Percentiles rank a stretch among this genome's conserved stretches.
Evolutionary conservation across 1,140 invertebrate species (phyloP).

Genomic region (Musca domestica): DNA sequence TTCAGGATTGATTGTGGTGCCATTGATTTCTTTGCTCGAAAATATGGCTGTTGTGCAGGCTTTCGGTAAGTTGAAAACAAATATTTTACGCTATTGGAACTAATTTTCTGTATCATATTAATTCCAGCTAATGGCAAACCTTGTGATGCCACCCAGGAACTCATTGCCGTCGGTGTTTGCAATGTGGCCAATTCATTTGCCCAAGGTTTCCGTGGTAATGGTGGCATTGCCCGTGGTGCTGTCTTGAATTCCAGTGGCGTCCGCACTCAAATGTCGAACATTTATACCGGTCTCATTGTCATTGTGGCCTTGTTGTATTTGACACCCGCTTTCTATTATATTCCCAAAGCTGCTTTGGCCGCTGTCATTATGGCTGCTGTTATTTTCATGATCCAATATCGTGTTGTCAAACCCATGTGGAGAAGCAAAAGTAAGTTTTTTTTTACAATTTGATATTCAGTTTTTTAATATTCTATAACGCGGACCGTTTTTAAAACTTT

Average conservation of each 20-base stretch:
- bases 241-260: slow-evolving; percentile 89
- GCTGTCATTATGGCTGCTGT: slow-evolving; percentile 84
- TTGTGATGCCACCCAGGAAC: slow-evolving; percentile 82
- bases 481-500: not conserved
- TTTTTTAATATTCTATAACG: too few species aligned
- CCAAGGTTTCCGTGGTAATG: slow-evolving; percentile 81
- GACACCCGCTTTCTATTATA: slow-evolving; percentile 78
- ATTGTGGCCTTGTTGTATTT: slow-evolving; percentile 70
- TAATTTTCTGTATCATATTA: slow-evolving; percentile 6
- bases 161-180: slow-evolving; percentile 76
- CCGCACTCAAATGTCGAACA: slow-evolving; percentile 77
- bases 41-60: slow-evolving; percentile 83
- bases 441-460: slow-evolving; percentile 48
- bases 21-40: slow-evolving; percentile 76
- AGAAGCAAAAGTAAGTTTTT: slow-evolving; percentile 66
- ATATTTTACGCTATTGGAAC: not conserved
- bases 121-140: slow-evolving; percentile 67
- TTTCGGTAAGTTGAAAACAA: slow-evolving; percentile 51
- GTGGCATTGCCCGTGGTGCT: slow-evolving; percentile 78
- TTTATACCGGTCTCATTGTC: slow-evolving; percentile 69
- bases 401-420: slow-evolving; percentile 80
- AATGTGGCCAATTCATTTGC: slow-evolving; percentile 89
- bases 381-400: slow-evolving; percentile 79
- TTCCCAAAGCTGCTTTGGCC: slow-evolving; percentile 75
- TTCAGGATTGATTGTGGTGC: slow-evolving; percentile 75